Evolutionary conservation across 2,888 invertebrate genomes (phyloP).

Genomic region (Theretra japonica): DNA sequence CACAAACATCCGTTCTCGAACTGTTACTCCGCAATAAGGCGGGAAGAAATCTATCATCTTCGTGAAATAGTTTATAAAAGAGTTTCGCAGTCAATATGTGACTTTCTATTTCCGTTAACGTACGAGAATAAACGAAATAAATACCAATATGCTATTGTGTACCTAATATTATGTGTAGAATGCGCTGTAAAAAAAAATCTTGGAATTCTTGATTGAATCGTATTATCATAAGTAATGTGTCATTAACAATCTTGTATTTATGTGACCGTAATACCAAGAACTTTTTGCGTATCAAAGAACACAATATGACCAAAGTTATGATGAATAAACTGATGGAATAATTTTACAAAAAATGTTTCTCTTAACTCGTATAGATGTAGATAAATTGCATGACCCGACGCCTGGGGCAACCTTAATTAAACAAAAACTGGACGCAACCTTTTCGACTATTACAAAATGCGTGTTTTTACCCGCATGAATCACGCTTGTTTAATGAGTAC

Average conservation of each 20-base stretch:
- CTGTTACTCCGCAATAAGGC: not conserved
- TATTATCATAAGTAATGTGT: no score
- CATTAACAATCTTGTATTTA: no score
- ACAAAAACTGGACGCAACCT: conserved; percentile 17
- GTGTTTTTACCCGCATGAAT: conserved; percentile 7
- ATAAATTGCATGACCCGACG: not conserved
- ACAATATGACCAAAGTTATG: no score
- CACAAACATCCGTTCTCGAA: not conserved
- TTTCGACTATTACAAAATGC: conserved; percentile 15
- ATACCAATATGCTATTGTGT: no score
- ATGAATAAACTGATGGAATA: no score
- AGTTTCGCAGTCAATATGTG: not conserved
- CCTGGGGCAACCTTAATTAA: conserved; percentile 16
- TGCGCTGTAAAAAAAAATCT: no score
- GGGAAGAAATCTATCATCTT: conserved; percentile 2
- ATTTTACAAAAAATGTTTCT: no score
- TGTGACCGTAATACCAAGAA: no score
- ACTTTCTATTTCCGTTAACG: not conserved
- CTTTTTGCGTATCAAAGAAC: no score
- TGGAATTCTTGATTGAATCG: no score
- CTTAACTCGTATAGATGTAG: no score
- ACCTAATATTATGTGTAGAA: no score
- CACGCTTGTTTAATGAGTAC: not conserved
- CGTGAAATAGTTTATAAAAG: conserved; percentile 6
- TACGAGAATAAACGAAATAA: not conserved